Evolutionary conservation across 2,888 invertebrate species (phyloP).

Genomic region (Agrypnus murinus): DNA sequence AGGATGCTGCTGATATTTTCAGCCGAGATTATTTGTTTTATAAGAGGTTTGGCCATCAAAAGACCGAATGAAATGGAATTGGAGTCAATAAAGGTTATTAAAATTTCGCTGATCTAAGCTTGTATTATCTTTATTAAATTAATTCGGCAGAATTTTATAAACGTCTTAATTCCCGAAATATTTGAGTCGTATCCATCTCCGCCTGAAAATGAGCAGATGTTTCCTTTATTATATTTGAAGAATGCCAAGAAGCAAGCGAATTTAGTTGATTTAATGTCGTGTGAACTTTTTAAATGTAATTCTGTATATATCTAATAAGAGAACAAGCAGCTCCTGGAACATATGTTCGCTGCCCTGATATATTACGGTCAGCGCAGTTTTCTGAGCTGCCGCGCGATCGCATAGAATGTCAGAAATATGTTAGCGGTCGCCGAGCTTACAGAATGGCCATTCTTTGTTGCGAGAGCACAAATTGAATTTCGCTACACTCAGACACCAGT

Average conservation of each 20-base stretch:
- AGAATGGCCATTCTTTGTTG: constrained; percentile 61
- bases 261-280: constrained; percentile 45
- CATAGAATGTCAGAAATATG: constrained; percentile 63
- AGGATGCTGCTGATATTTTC: constrained; percentile 49
- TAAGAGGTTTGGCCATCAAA: constrained; percentile 51
- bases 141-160: constrained; percentile 54
- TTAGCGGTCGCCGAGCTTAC: constrained; percentile 57
- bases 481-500: constrained; percentile 59
- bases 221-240: constrained; percentile 37
- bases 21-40: constrained; percentile 52
- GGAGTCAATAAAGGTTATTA: constrained; percentile 62
- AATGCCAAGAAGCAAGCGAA: constrained; percentile 31
- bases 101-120: constrained; percentile 60
- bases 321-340: constrained; percentile 55
- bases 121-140: constrained; percentile 61
- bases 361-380: constrained; percentile 63
- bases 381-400: constrained; percentile 59
- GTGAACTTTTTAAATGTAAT: constrained; percentile 49
- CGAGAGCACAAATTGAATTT: constrained; percentile 62
- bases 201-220: constrained; percentile 33
- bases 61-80: constrained; percentile 55
- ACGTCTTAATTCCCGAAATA: constrained; percentile 52
- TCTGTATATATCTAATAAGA: constrained; percentile 52
- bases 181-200: constrained; percentile 41
- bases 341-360: constrained; percentile 63